Conservation (phyloP, 2,888 invertebrate genomes). For the Cheilosia grossa region DNA sequence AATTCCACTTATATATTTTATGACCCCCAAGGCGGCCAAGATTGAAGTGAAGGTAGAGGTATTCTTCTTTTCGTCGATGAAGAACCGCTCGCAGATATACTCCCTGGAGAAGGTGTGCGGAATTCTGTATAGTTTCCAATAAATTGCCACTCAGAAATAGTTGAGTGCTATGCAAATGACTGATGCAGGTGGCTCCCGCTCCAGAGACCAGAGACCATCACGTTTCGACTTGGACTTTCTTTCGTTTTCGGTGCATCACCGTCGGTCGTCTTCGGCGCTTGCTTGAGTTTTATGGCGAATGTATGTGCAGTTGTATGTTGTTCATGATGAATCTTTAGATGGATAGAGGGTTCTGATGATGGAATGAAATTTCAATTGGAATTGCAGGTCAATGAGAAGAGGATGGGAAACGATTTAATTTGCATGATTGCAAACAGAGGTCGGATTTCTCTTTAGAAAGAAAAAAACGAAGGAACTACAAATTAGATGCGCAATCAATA, state of each 20-base stretch:
- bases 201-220: conserved; percentile 48
- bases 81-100: conserved; percentile 2
- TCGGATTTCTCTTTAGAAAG: conserved; percentile 33
- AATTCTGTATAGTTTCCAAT: conserved; percentile 38
- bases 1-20: conserved; percentile 61
- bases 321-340: conserved; percentile 44
- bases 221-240: conserved; percentile 54
- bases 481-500: conserved; percentile 33
- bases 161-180: conserved; percentile 74
- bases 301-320: conserved; percentile 19
- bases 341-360: conserved; percentile 17
- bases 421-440: conserved; percentile 55
- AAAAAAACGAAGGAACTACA: background rate
- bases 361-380: conserved; percentile 57
- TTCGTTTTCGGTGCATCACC: conserved; percentile 49
- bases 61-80: conserved; percentile 33
- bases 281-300: conserved; percentile 48
- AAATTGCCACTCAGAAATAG: conserved; percentile 75
- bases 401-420: conserved; percentile 53
- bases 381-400: conserved; percentile 64
- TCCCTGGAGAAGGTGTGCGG: conserved; percentile 37
- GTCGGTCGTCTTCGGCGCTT: conserved; percentile 2
- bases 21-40: conserved; percentile 59
- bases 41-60: conserved; percentile 42
- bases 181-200: conserved; percentile 70